A percentile compares a stretch with the other conserved stretches of the same genome.
Conservation (phyloP, 2,797 vertebrate species). For the Anableps anableps region DNA sequence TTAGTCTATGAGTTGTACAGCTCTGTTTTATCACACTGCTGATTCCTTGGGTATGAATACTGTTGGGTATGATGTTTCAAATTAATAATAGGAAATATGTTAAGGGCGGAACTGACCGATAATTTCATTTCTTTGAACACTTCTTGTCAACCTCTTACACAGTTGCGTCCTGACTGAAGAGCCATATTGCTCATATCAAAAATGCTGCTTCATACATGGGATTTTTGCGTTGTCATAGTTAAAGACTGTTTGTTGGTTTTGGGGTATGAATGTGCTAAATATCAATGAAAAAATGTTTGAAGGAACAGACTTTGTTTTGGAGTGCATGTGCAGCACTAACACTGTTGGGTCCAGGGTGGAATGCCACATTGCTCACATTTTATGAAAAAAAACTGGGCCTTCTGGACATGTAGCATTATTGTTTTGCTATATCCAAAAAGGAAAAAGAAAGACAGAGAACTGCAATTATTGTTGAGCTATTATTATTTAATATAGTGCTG, state of each 20-base stretch:
- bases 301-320: background rate
- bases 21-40: background rate
- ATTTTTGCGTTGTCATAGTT: background rate
- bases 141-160: background rate
- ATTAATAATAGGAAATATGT: background rate
- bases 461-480: background rate
- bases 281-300: background rate
- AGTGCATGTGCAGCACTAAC: background rate
- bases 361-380: background rate
- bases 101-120: background rate
- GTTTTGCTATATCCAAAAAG: background rate
- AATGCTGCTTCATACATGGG: background rate
- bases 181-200: background rate
- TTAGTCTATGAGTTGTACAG: background rate
- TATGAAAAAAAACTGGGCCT: background rate
- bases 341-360: background rate
- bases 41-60: background rate
- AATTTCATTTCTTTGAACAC: background rate
- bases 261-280: background rate
- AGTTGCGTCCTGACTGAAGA: background rate
- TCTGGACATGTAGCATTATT: background rate
- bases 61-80: background rate
- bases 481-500: conserved; percentile 21
- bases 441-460: background rate
- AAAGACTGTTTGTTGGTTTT: no score